Base-by-base conservation (phyloP, 2,888 invertebrate species). In the Alviniconcha strummeri region DNA sequence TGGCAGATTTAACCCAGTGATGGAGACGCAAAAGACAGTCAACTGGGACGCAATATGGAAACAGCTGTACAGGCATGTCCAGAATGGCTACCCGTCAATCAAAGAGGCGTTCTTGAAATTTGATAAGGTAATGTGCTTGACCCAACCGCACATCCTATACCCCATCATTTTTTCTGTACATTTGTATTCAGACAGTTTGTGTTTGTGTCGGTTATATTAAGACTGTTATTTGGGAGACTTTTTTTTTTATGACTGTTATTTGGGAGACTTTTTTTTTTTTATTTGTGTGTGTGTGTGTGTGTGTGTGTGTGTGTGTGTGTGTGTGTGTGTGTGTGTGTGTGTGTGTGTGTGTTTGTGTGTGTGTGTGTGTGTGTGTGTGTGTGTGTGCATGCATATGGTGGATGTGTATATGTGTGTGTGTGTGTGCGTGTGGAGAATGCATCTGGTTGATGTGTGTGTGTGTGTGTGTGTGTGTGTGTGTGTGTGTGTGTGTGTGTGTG, bases 61-160 rank as follows among this genome's bases (percentile, higher is more conserved):
- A 19, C 86, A 92, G 76, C 87, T 93, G 54, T 90, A 91, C 84
- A 89, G 90, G 82, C 92, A 92, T 86, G 90, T 93, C 36, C 89
- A 90, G 77, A 88, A 86, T 71, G 89, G 90, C 84, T 92, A 92
- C 84, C 85, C 89, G 54, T 92, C 92, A 56, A 86, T 93, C 74
- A 92, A 91, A 86, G 86, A 92, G 36, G 93, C 93, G 11, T 93
- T 93, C 87, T 85, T 93, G 19, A 88, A 93, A 83, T 89, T 92
- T 83, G 93, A 93, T 88, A 89, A 90, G 85, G 93, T 93, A 88
- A 17, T 60, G 60, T 60, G 60, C 4, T 13, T 60, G 13, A 60
- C 60, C 60, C 13, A 60, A 60, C 60, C 60, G 8, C 36, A 36
- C 36, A 36, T 36, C 36, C 36, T 36, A 36, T 36, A 36, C 36